phyloP scores from a whole-genome alignment of 2,888 invertebrate species.

The Acronicta alni region DNA sequence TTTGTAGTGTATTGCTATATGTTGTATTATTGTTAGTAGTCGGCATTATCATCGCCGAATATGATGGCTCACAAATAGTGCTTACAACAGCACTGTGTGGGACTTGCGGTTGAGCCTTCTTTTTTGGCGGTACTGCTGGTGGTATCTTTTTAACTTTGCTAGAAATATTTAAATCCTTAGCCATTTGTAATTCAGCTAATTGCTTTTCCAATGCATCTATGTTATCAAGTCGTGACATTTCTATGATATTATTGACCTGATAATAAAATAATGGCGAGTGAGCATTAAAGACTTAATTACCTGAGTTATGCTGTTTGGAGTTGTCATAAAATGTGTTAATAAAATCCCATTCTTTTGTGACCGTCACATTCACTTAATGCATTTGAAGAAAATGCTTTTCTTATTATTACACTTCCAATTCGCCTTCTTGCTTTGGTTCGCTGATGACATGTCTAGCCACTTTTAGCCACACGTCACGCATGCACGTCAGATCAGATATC shows the following conservation, averaged over 20 bases:
- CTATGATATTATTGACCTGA: conserved; percentile 54
- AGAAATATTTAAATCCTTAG: conserved; percentile 78
- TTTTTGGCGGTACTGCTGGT: conserved; percentile 95
- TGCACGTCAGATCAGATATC: background rate
- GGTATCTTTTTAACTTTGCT: conserved; percentile 90
- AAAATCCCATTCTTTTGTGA: conserved; percentile 12
- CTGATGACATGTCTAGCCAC: conserved; percentile 15
- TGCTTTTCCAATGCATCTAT: conserved; percentile 92
- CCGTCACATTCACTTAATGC: conserved; percentile 24
- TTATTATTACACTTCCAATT: conserved; percentile 29
- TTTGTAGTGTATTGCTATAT: conserved; percentile 67
- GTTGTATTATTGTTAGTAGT: conserved; percentile 80
- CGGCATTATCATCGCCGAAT: conserved; percentile 89
- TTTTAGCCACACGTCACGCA: conserved; percentile 39
- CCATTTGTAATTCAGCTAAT: conserved; percentile 91
- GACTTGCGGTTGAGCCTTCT: conserved; percentile 91
- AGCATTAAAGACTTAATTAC: conserved; percentile 22
- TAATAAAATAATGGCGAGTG: conserved; percentile 44
- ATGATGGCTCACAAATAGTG: conserved; percentile 92
- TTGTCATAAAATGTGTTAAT: conserved; percentile 1
- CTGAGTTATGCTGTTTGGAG: conserved; percentile 41
- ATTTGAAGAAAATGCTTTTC: conserved; percentile 21
- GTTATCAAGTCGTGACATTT: conserved; percentile 83
- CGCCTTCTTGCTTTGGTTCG: conserved; percentile 26
- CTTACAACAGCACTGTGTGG: conserved; percentile 93